phyloP scores from a whole-genome alignment of 2,797 vertebrate species.

The Yasuhikotakia modesta region DNA sequence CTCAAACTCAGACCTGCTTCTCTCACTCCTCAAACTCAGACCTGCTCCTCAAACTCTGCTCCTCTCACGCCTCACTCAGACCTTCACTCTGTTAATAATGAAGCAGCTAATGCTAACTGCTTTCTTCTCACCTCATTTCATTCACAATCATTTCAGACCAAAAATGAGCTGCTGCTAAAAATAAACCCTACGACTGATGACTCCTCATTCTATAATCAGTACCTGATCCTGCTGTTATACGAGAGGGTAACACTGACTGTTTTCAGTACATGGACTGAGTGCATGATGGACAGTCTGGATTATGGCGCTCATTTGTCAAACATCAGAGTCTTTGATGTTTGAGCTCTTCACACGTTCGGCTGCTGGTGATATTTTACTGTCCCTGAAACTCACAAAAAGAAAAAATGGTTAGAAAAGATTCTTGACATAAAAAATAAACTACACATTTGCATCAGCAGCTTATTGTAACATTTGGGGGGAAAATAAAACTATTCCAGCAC shows the following conservation, averaged over 20 bases:
- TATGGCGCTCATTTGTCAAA: background rate
- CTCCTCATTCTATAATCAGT: conserved; percentile 24
- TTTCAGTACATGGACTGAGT: background rate
- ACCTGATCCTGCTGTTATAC: conserved; percentile 3
- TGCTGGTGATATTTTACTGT: too few relatives aligned
- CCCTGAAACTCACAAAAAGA: too few relatives aligned
- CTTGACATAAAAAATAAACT: too few relatives aligned
- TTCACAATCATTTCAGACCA: conserved; percentile 6
- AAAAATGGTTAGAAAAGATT: too few relatives aligned
- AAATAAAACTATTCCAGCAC: too few relatives aligned
- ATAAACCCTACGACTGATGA: conserved; percentile 29
- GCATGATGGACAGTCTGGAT: background rate
- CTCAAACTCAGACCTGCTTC: too few relatives aligned
- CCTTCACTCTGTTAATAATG: conserved; percentile 15
- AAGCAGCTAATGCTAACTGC: background rate
- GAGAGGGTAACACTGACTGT: background rate
- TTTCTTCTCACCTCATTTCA: conserved; percentile 10
- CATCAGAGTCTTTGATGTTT: background rate
- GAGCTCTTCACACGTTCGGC: background rate
- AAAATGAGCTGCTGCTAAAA: conserved; percentile 29
- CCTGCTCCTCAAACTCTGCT: too few relatives aligned
- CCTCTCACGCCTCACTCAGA: background rate
- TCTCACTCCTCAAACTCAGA: too few relatives aligned
- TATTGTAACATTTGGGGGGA: too few relatives aligned
- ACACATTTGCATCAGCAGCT: too few relatives aligned